Evolutionary conservation across 2,113 vertebrate genomes (phyloP).

Genomic region (Labeo rohita): DNA sequence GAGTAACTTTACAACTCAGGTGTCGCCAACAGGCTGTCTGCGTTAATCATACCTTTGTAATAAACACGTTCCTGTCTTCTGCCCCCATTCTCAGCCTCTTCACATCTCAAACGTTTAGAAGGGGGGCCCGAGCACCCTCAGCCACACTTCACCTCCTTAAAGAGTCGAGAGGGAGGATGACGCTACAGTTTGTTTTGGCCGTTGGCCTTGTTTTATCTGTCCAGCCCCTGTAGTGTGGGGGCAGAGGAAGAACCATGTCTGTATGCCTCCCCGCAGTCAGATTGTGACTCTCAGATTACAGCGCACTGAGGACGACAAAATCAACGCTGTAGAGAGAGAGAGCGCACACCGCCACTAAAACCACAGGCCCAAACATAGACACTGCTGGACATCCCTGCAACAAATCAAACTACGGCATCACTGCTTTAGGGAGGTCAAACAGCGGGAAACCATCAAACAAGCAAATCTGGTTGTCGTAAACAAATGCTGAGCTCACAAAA

Average conservation of each 20-base stretch:
- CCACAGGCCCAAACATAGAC: not conserved
- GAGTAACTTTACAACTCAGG: slow-evolving; percentile 36
- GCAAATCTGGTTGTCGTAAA: slow-evolving; percentile 12
- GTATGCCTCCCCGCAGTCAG: slow-evolving; percentile 29
- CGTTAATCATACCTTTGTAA: slow-evolving; percentile 33
- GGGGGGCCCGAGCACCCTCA: not conserved
- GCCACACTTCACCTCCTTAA: slow-evolving; percentile 27
- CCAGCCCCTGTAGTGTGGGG: slow-evolving; percentile 22
- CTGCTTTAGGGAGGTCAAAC: slow-evolving; percentile 5
- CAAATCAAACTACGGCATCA: slow-evolving; percentile 1
- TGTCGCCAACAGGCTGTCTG: slow-evolving; percentile 26
- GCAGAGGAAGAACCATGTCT: slow-evolving; percentile 33
- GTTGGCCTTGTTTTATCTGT: slow-evolving; percentile 52
- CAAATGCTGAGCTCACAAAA: not conserved
- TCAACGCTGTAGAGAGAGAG: slow-evolving; percentile 32
- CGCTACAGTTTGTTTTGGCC: slow-evolving; percentile 53
- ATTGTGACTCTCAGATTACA: slow-evolving; percentile 40
- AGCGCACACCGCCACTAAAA: slow-evolving; percentile 9
- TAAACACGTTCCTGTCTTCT: slow-evolving; percentile 8
- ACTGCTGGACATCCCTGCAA: slow-evolving; percentile 10
- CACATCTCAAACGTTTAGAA: not conserved
- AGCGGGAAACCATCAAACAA: slow-evolving; percentile 25
- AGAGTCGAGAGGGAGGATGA: slow-evolving; percentile 28
- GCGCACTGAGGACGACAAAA: not conserved
- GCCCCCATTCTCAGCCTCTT: not conserved